Evolutionary conservation across 2,113 vertebrate species (phyloP).

Genomic region (Passer montanus): DNA sequence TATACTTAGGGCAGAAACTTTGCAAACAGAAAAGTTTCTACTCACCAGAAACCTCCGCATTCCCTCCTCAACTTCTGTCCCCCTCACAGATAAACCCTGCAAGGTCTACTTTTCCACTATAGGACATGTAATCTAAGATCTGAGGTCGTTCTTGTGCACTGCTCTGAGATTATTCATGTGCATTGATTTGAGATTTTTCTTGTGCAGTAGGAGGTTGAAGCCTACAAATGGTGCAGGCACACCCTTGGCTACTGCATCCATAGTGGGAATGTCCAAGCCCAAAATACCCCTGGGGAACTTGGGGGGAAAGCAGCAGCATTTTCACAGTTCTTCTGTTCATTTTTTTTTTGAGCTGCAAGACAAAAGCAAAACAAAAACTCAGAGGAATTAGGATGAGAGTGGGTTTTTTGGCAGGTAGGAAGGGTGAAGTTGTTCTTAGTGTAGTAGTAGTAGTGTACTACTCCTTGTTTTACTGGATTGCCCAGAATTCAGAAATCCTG

Average conservation of each 20-base stretch:
- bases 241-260: not conserved
- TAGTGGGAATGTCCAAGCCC: not conserved
- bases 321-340: rapidly evolving
- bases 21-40: not conserved
- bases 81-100: not conserved
- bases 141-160: not conserved
- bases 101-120: not conserved
- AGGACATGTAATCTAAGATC: not conserved
- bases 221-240: not conserved
- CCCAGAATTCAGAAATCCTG: not conserved
- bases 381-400: not conserved
- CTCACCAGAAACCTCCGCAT: not conserved
- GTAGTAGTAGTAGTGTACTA: not conserved
- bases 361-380: not conserved
- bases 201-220: not conserved
- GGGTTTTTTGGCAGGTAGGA: not conserved
- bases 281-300: not conserved
- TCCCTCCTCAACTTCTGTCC: not conserved
- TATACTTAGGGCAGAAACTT: not conserved
- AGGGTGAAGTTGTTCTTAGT: not conserved
- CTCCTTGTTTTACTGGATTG: not conserved
- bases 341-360: not conserved
- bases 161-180: not conserved
- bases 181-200: not conserved
- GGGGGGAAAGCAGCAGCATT: not conserved